These are phyloP conservation scores for Ctenopoma kingsleyae DNA, from an alignment of 2,797 vertebrate species.

Conservation along the genomic window DNA sequence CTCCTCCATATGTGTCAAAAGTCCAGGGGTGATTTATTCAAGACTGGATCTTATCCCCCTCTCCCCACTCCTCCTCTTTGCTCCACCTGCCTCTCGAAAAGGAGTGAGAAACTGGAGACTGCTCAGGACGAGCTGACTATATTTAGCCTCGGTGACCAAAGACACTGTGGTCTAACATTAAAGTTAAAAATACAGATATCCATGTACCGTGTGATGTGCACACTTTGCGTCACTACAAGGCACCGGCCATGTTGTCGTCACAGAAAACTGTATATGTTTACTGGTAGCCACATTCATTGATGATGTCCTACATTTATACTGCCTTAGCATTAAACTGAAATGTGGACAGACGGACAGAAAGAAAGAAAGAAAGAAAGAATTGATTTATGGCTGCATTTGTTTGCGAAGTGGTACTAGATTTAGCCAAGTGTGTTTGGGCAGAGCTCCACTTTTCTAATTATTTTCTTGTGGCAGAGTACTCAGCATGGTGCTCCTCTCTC, in stretches of 20 bases:
- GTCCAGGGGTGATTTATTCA: slow-evolving; percentile 77
- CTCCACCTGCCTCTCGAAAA: slow-evolving; percentile 82
- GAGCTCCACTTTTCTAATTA: slow-evolving; percentile 84
- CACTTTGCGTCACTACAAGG: slow-evolving; percentile 47
- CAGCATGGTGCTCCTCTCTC: slow-evolving; percentile 74
- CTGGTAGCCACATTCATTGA: not conserved
- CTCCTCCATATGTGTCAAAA: slow-evolving; percentile 76
- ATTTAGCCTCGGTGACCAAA: slow-evolving; percentile 78
- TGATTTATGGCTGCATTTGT: slow-evolving; percentile 65
- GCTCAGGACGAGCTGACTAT: slow-evolving; percentile 72
- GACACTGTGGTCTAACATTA: slow-evolving; percentile 80
- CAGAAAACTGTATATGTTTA: not conserved
- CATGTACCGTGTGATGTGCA: slow-evolving; percentile 77
- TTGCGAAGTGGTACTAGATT: slow-evolving; percentile 74
- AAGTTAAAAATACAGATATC: slow-evolving; percentile 85
- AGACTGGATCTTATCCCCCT: slow-evolving; percentile 58
- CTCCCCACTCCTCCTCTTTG: slow-evolving; percentile 36
- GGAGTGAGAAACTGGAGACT: slow-evolving; percentile 84
- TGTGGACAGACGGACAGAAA: not conserved
- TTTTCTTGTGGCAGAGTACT: slow-evolving; percentile 79
- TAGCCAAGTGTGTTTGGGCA: slow-evolving; percentile 75
- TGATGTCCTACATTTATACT: not conserved
- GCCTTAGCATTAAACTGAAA: not conserved
- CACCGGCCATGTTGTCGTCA: slow-evolving; percentile 3
- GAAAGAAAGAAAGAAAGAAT: slow-evolving; percentile 2